These are phyloP conservation scores for Papilio demoleus DNA, from an alignment of 2,888 invertebrate species.

Conservation along the genomic window DNA sequence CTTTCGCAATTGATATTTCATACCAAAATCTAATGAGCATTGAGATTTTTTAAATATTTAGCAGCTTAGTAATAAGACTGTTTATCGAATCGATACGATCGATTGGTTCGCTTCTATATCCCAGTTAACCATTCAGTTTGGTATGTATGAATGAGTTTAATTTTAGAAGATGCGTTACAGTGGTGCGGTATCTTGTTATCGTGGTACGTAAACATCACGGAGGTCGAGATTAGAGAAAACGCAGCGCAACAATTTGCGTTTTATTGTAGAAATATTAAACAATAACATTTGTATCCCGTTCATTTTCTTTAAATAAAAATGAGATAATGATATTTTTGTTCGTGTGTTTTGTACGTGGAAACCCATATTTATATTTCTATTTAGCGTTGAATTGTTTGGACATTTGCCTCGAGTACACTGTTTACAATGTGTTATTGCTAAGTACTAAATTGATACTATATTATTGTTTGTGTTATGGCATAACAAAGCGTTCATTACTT, in stretches of 20 bases:
- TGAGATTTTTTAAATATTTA: too few species aligned
- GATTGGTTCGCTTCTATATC: background rate
- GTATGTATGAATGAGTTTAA: conserved; percentile 39
- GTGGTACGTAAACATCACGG: conserved; percentile 23
- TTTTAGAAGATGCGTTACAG: conserved; percentile 21
- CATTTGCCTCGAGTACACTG: background rate
- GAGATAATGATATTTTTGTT: background rate
- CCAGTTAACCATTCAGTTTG: conserved; percentile 3
- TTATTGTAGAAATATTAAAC: background rate
- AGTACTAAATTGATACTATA: background rate
- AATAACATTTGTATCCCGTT: background rate
- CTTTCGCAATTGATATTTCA: too few species aligned
- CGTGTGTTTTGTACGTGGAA: background rate
- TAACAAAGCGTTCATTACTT: background rate
- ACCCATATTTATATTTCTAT: background rate
- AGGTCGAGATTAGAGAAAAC: conserved; percentile 19
- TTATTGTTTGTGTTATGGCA: background rate
- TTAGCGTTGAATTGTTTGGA: background rate
- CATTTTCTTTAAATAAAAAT: background rate
- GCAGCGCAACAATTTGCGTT: conserved; percentile 1
- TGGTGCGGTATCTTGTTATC: conserved; percentile 16
- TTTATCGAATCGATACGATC: conserved; percentile 4
- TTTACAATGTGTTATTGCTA: background rate
- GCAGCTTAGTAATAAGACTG: too few species aligned
- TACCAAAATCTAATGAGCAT: too few species aligned